These are phyloP conservation scores for Lontra canadensis DNA, from an alignment of 2,113 vertebrate species.

Conservation along the genomic window DNA sequence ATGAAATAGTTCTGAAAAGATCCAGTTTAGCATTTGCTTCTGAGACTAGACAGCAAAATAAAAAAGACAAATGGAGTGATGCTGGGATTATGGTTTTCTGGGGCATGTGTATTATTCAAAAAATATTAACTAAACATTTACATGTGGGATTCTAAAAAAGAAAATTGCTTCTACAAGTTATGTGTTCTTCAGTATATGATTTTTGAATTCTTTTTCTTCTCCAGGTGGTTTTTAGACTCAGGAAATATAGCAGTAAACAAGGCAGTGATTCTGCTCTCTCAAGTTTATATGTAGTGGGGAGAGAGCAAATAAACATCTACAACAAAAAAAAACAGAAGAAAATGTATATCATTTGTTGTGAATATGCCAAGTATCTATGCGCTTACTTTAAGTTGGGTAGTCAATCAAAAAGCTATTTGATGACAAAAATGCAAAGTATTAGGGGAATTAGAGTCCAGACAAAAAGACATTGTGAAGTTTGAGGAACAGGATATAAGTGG, in stretches of 20 bases:
- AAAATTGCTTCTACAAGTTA: neutral
- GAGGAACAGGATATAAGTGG: neutral
- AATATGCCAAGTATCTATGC: neutral
- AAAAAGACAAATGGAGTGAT: neutral
- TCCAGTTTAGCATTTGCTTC: neutral
- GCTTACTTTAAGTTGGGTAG: neutral
- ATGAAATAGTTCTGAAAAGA: conserved; percentile 17
- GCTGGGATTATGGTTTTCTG: neutral
- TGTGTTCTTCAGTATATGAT: neutral
- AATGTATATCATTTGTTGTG: neutral
- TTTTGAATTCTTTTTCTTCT: neutral
- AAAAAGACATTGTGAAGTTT: neutral
- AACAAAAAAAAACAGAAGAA: neutral
- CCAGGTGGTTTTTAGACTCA: neutral
- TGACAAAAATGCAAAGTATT: neutral
- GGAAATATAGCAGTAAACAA: neutral
- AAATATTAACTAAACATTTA: neutral
- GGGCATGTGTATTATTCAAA: neutral
- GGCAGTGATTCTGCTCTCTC: neutral
- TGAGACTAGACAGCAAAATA: neutral
- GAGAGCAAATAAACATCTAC: neutral
- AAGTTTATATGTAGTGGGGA: neutral
- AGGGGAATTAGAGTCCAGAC: neutral
- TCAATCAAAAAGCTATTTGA: conserved; percentile 3
- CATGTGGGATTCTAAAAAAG: neutral